A percentile compares a stretch with the other conserved stretches of the same genome.
Evolutionary conservation across 2,888 invertebrate genomes (phyloP).

Genomic region (Eucriotettix oculatus): DNA sequence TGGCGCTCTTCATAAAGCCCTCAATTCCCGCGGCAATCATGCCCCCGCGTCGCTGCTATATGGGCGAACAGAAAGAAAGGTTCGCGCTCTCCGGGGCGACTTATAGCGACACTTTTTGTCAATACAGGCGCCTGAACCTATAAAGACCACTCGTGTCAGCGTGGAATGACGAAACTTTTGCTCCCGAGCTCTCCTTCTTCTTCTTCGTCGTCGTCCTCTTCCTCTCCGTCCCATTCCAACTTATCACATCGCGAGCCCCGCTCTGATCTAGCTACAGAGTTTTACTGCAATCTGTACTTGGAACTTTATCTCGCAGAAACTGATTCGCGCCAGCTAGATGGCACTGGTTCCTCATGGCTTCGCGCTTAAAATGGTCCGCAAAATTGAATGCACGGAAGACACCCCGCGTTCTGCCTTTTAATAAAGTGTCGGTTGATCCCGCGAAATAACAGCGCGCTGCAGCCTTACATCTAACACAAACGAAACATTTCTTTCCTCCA

Average conservation of each 20-base stretch:
- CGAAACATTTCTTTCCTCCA: too few species aligned
- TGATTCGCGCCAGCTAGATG: too few species aligned
- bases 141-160: constrained; percentile 42
- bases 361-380: too few species aligned
- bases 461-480: too few species aligned
- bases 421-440: too few species aligned
- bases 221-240: background rate
- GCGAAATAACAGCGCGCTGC: too few species aligned
- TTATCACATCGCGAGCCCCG: background rate
- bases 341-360: too few species aligned
- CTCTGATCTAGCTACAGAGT: background rate
- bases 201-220: constrained; percentile 5
- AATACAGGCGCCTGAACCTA: constrained; percentile 29
- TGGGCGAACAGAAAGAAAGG: background rate
- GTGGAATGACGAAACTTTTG: constrained; percentile 37
- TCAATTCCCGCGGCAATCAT: background rate
- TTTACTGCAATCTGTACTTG: background rate
- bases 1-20: background rate
- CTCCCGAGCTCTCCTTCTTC: constrained; percentile 27
- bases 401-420: too few species aligned
- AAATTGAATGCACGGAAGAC: too few species aligned
- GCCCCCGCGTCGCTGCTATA: background rate
- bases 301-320: too few species aligned
- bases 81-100: background rate
- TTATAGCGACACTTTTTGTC: constrained; percentile 31